Base-by-base conservation (phyloP, 2,888 invertebrate species). In the Dinocampus coccinellae region DNA sequence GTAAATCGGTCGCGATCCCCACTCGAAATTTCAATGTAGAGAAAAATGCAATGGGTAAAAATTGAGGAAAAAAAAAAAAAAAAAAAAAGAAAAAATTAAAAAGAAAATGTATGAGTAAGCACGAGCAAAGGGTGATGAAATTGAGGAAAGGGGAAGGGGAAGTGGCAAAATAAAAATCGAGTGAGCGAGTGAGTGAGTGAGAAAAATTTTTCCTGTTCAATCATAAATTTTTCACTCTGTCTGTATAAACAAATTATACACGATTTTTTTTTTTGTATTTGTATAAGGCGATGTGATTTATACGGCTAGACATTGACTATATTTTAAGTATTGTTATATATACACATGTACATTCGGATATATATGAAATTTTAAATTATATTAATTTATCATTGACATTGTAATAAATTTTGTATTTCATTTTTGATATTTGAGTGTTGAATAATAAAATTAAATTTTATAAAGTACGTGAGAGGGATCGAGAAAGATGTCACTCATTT, bases 1-100 rank as follows among this genome's bases (percentile, higher is more conserved):
- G 80, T 80, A 82, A 85, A 84, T 84, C 82, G 82, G 76, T 74
- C 76, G 26, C 68, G 64, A 47, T 47, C 60, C 57, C 61, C 66
- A 65, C 74, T 60, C 53, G 11, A 58, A 53, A 65, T 36, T 60
- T 70, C 39, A 42, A 47, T 70, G 22, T 26, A 57, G 16, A 24
- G n/a, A n/a, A n/a, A 22, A 70, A 20, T 60, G 61, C 22, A 33
- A n/a, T 24, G 69, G 63, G 73, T 63, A 65, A 70, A 69, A 69
- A 70, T 73, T 61, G 68, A 47, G 61, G 39, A 64, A 34, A 36
- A 39, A 53, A 62, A 53, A 26, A 13, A 33, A 26, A 42, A 60
- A 69, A 33, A 62, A 29, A 26, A 62, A 52, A 26, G 24, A 69
- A 63, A 24, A 26, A 47, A n/a, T n/a, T n/a, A 58, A 24, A 39